Conservation (phyloP, 2,113 vertebrate genomes). For the Sporophila hypoxantha region DNA sequence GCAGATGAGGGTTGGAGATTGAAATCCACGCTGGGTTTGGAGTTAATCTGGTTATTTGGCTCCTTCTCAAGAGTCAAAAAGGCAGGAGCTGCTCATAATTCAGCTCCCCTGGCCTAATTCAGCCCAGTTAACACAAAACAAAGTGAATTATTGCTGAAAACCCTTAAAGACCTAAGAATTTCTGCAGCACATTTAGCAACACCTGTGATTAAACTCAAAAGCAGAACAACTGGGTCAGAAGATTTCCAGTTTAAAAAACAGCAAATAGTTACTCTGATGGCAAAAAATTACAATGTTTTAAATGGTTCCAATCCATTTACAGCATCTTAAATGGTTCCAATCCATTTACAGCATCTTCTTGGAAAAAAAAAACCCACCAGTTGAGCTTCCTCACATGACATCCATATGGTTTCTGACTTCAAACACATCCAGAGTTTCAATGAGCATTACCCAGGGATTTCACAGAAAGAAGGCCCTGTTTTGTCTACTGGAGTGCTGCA, state of each 20-base stretch:
- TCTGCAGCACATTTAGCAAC: neutral
- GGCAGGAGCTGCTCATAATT: constrained; percentile 2
- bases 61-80: constrained; percentile 27
- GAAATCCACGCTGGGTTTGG: neutral
- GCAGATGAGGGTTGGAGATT: neutral
- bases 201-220: neutral
- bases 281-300: neutral
- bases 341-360: neutral
- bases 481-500: neutral
- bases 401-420: neutral
- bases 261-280: neutral
- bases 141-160: neutral
- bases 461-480: neutral
- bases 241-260: neutral
- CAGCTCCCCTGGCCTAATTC: neutral
- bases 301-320: neutral
- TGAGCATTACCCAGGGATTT: neutral
- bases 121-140: neutral
- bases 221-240: neutral
- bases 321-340: neutral
- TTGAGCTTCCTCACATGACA: neutral
- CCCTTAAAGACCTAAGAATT: neutral
- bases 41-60: constrained; percentile 23
- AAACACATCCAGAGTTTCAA: neutral
- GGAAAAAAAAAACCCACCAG: neutral